Evolutionary conservation across 2,888 invertebrate species (phyloP).

Genomic region (Idaea aversata): DNA sequence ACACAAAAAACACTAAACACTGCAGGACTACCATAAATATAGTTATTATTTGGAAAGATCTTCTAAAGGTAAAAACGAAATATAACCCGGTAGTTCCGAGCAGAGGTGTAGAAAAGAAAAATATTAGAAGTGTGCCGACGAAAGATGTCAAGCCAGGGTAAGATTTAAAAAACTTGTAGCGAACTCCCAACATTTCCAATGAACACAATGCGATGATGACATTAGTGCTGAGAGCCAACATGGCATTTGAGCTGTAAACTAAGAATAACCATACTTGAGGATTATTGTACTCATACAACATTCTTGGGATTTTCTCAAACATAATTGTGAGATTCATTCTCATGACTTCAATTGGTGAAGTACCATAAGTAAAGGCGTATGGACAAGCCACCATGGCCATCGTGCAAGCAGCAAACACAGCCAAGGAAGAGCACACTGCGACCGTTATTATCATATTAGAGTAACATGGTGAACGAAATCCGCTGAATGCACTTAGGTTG

Average conservation of each 20-base stretch:
- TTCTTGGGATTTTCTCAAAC: constrained; percentile 57
- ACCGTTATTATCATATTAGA: constrained; percentile 53
- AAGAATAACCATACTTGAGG: constrained; percentile 48
- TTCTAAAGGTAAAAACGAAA: constrained; percentile 37
- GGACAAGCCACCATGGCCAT: constrained; percentile 60
- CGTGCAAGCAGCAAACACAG: constrained; percentile 41
- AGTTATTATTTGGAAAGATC: constrained; percentile 32
- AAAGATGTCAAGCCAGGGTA: constrained; percentile 51
- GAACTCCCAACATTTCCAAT: constrained; percentile 41
- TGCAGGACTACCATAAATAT: constrained; percentile 48
- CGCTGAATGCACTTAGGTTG: constrained; percentile 46
- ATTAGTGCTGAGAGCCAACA: constrained; percentile 42
- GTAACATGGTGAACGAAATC: constrained; percentile 62
- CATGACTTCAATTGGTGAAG: constrained; percentile 33
- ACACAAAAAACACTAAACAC: constrained; percentile 54
- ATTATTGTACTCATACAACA: constrained; percentile 47
- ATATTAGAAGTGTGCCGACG: constrained; percentile 35
- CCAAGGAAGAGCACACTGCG: constrained; percentile 35
- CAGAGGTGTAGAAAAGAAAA: constrained; percentile 49
- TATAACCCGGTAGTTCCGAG: constrained; percentile 43
- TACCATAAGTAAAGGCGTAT: constrained; percentile 45
- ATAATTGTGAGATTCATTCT: constrained; percentile 32
- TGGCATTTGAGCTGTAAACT: constrained; percentile 41
- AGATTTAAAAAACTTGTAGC: constrained; percentile 34
- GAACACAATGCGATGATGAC: constrained; percentile 45